Base-by-base conservation (phyloP, 2,113 vertebrate genomes). In the Labrus mixtus region DNA sequence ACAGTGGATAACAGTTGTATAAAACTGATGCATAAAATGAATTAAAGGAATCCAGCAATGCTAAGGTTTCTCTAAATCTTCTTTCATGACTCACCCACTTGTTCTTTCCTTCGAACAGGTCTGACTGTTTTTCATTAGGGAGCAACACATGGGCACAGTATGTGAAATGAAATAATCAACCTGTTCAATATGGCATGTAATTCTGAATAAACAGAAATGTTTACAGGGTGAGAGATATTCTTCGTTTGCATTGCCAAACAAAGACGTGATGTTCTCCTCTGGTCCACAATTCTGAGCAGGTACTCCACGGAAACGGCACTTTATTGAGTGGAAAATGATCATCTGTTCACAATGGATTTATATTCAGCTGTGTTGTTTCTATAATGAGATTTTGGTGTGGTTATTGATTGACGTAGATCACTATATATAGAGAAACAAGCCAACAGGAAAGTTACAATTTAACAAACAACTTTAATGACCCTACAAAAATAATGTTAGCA, bases 181-280 rank as follows among this genome's bases (percentile, higher is more conserved):
- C 59, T 78, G 74, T 83, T 85, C 41, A 82, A 88, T 86, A 82
- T 81, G 66, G 33, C 72, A 61, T 68, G 67, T 57, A 51, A 84
- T 75, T 73, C 41, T 9, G 51, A 74, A 79, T 68, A 75, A 85
- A 84, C 67, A 64, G 76, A 66, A 48, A 39, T 60, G 50, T 83
- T 83, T 80, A 68, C 69, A 56, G 39, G 22, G 36, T 64, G 46
- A 76, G 64, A 74, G 74, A 81, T 70, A 59, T 82, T 78, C 55
- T 71, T 37, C 39, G 71, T 45, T 73, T 68, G 46, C 15, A 45
- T 67, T 70, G 58, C 57, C 56, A 84, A 79, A 78, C 73, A 83
- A 90, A 81, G 68, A 80, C 56, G 51, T 54, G 20, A 76, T 61
- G 39, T 68, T 84, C 66, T n/a, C 33, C 46, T 46, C 9, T 7